Conservation (phyloP, 1,140 invertebrate species). For the Saccostrea echinata region DNA sequence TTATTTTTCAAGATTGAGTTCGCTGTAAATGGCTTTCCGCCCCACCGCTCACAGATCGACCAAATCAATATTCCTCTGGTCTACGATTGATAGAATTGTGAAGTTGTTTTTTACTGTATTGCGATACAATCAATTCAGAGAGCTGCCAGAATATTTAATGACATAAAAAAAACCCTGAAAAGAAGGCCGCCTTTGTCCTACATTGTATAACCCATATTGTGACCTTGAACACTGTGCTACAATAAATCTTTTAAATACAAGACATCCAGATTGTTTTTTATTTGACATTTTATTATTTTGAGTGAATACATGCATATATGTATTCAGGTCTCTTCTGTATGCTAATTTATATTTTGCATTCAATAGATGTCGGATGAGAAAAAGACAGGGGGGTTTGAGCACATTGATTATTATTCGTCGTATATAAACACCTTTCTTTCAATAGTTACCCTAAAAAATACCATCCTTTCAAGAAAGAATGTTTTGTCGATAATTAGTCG, state of each 20-base stretch:
- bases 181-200: slow-evolving; percentile 13
- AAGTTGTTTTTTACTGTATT: slow-evolving; percentile 1
- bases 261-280: background rate
- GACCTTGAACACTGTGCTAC: background rate
- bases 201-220: background rate
- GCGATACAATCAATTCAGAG: slow-evolving; percentile 21
- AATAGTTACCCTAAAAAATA: too few relatives aligned
- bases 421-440: too few relatives aligned
- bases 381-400: background rate
- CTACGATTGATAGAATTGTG: background rate
- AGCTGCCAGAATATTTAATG: slow-evolving; percentile 31
- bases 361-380: background rate
- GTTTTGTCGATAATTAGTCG: too few relatives aligned
- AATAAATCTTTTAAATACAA: slow-evolving; percentile 28
- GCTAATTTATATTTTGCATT: background rate
- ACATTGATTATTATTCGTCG: background rate
- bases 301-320: background rate
- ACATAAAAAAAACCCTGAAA: slow-evolving; percentile 1
- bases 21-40: background rate
- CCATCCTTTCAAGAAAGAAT: too few relatives aligned
- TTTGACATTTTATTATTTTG: slow-evolving; percentile 2
- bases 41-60: background rate
- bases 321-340: background rate
- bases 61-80: slow-evolving; percentile 1
- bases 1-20: background rate